Evolutionary conservation across 2,888 invertebrate species (phyloP), one percentile per base, ranked within the genome.

Genomic region (Pycnomerus fuliginosus): DNA sequence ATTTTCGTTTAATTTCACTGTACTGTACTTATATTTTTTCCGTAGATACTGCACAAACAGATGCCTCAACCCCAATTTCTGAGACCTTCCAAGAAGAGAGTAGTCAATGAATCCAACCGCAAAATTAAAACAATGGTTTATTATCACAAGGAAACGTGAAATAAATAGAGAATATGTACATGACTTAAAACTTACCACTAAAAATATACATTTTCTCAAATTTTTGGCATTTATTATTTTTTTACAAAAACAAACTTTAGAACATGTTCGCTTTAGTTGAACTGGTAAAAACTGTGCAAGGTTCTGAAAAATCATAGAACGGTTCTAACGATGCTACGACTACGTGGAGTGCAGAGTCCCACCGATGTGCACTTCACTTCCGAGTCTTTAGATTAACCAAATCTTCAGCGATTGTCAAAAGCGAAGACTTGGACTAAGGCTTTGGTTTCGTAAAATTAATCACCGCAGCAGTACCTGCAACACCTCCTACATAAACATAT

Each of bases 401-500:
- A n/a, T 34, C 27, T 33, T 40, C 20, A 25, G 11, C 11, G 36
- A 36, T 43, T 43, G 43, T 43, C 31, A 24, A 16, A 30, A 28
- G 41, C n/a, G 36, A 31, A 36, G 43, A 36, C 36, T 43, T 31
- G 35, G 3, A 11, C 29, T 51, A 49, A 52, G 49, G 52, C 49
- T 49, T 49, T 16, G 38, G 20, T 33, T 44, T 43, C 16, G 28
- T 40, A 20, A 13, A 36, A 42, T 42, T 67, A 61, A 50, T 67
- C 64, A 42, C 56, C 52, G 55, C 65, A 68, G 60, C 69, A 71
- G 53, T 65, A 62, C 56, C 65, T 64, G 57, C 67, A 71, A 55
- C 69, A 70, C 51, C 65, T 61, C 43, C 68, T 61, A 56, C 67
- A 71, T 46, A 69, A 57, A 55, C 67, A 71, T 40, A 68, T 57